phyloP scores from a whole-genome alignment of 2,797 vertebrate species.

The Cichlasoma orientale region DNA sequence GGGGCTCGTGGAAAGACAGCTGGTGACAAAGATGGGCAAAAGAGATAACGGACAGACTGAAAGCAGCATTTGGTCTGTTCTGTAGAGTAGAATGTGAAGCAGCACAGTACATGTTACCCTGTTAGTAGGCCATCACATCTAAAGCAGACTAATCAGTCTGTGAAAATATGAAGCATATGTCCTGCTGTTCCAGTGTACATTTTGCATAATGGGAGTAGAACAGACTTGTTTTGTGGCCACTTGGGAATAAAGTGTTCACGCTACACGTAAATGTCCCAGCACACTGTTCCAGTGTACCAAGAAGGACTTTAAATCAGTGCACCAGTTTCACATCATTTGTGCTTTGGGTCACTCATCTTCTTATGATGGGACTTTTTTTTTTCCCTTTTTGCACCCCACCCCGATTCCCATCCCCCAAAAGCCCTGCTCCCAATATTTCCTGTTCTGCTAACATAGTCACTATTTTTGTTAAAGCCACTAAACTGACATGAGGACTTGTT shows the following conservation, averaged over 20 bases:
- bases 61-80: background rate
- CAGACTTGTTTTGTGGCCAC: background rate
- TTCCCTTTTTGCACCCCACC: too few species aligned
- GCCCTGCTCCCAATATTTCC: background rate
- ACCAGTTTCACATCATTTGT: background rate
- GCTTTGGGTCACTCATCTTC: background rate
- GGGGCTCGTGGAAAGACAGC: slow-evolving; percentile 4
- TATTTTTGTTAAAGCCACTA: background rate
- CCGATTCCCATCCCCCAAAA: background rate
- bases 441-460: background rate
- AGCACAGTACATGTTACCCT: background rate
- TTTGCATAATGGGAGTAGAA: background rate
- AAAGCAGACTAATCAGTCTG: background rate
- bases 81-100: background rate
- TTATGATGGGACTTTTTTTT: background rate
- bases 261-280: background rate
- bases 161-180: slow-evolving; percentile 3
- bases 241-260: background rate
- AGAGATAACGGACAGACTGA: slow-evolving; percentile 25
- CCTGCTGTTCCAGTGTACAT: background rate
- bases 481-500: background rate
- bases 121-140: slow-evolving; percentile 12
- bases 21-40: slow-evolving; percentile 1
- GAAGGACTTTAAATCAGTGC: background rate
- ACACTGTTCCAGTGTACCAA: background rate